Base-by-base conservation (phyloP, 2,797 vertebrate genomes). In the Aphelocoma californica region DNA sequence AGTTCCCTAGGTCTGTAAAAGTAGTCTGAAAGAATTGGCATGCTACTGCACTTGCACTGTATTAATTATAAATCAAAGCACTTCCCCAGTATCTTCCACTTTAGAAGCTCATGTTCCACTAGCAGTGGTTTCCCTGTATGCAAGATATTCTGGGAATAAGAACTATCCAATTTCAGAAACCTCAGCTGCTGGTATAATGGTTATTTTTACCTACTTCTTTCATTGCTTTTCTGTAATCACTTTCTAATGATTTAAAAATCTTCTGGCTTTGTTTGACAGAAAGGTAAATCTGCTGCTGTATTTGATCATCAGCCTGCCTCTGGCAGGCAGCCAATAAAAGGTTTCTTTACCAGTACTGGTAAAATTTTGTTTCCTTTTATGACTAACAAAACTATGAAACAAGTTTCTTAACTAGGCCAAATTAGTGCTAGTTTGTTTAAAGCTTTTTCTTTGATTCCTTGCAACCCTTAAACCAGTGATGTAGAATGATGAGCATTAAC, bases 51-150 rank as follows among this genome's bases (percentile, higher is more conserved):
- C 21, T 81, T 73, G 38, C 40, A 61, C 19, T 58, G n/a, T 36
- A 85, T 90, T 69, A 88, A 95, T 88, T 90, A 94, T 88, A 79
- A 92, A 94, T 90, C 88, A 95, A 94, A 92, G 93, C 47, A 38
- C 18, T 90, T 75, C 56, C 54, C 48, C 7, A 34, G 47, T 16
- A 48, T 48, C 47, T 81, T 51, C 54, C 29, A 32, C 42, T 69
- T 57, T 44, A 86, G 72, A 56, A 81, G 21, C 44, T 90, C 40
- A 3, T n/a, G n/a, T 62, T 83, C 75, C 65, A 54, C 57, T 23
- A 91, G 54, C 29, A 74, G 38, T 38, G 14, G 38, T 64, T 91
- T 88, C 54, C 36, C 54, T 72, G 11, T 8, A 8, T 44, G 15
- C 25, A 66, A 7, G 9, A 61, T 20, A 88, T 88, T 88, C 86